These are phyloP conservation scores for Epistrophe eligans DNA, from an alignment of 2,888 invertebrate species.

Conservation along the genomic window DNA sequence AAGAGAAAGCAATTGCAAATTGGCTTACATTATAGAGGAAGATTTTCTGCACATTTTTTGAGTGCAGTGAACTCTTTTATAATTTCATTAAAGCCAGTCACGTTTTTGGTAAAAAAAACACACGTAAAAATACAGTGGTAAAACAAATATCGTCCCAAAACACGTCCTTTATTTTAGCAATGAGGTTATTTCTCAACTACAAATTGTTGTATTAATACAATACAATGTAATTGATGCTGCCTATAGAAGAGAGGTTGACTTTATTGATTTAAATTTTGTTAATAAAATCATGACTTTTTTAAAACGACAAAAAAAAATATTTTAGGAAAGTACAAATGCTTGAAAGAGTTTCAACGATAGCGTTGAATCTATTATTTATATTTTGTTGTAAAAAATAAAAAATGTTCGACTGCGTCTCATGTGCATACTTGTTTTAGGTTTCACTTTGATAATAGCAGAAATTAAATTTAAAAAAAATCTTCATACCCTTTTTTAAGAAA, in stretches of 20 bases:
- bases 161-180: not conserved
- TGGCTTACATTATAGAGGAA: conserved; percentile 14
- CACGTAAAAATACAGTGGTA: not conserved
- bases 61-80: conserved; percentile 9
- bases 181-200: not conserved
- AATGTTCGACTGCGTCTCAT: too few relatives aligned
- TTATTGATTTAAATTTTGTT: not conserved
- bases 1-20: conserved; percentile 59
- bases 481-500: too few relatives aligned
- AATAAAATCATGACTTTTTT: not conserved
- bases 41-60: conserved; percentile 34
- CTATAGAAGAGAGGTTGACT: not conserved
- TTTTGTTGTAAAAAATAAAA: too few relatives aligned
- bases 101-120: conserved; percentile 10
- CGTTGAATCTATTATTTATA: too few relatives aligned
- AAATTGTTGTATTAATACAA: not conserved
- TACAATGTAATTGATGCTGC: not conserved
- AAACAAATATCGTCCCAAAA: not conserved
- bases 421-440: too few relatives aligned
- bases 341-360: too few relatives aligned
- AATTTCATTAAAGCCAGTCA: conserved; percentile 18
- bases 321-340: too few relatives aligned
- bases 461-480: too few relatives aligned
- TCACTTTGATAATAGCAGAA: too few relatives aligned
- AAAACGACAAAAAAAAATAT: too few relatives aligned